Percentiles rank a stretch among this genome's conserved stretches.
These are phyloP conservation scores for Sterrhoptilus dennistouni DNA, from an alignment of 2,113 vertebrate species.

Conservation along the genomic window DNA sequence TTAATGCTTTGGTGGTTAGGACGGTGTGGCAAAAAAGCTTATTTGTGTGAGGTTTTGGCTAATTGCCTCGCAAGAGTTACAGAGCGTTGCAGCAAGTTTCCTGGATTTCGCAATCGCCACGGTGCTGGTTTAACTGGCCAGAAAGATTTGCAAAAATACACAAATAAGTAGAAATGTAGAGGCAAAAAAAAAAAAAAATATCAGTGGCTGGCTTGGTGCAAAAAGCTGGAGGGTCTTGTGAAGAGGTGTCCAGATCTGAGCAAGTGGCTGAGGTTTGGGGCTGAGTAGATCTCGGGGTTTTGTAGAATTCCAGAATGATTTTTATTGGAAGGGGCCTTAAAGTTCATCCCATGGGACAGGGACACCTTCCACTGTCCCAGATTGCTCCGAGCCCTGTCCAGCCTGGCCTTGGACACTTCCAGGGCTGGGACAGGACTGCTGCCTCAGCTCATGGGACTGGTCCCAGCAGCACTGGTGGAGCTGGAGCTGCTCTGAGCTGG, in stretches of 20 bases:
- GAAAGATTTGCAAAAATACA: slow-evolving; percentile 19
- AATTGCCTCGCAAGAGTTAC: slow-evolving; percentile 36
- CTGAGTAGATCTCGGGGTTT: neutral
- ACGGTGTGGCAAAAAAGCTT: slow-evolving; percentile 27
- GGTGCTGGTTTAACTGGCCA: slow-evolving; percentile 52
- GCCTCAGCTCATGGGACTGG: fast-evolving
- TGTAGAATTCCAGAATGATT: neutral
- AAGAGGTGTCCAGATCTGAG: neutral
- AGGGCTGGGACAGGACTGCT: neutral
- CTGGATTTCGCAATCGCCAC: slow-evolving; percentile 47
- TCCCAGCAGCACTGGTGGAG: neutral
- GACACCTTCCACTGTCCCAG: neutral
- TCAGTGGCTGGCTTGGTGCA: neutral
- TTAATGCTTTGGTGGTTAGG: slow-evolving; percentile 40
- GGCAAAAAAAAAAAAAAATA: neutral
- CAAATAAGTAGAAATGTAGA: neutral
- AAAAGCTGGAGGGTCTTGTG: neutral
- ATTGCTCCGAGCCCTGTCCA: neutral
- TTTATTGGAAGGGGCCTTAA: neutral
- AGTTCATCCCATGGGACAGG: neutral
- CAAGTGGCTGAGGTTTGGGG: neutral
- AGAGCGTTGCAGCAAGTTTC: slow-evolving; percentile 61
- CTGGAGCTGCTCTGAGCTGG: neutral
- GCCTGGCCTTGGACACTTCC: fast-evolving
- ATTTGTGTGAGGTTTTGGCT: slow-evolving; percentile 57